Conservation (phyloP, 2,113 vertebrate genomes). For the Mus pahari region DNA sequence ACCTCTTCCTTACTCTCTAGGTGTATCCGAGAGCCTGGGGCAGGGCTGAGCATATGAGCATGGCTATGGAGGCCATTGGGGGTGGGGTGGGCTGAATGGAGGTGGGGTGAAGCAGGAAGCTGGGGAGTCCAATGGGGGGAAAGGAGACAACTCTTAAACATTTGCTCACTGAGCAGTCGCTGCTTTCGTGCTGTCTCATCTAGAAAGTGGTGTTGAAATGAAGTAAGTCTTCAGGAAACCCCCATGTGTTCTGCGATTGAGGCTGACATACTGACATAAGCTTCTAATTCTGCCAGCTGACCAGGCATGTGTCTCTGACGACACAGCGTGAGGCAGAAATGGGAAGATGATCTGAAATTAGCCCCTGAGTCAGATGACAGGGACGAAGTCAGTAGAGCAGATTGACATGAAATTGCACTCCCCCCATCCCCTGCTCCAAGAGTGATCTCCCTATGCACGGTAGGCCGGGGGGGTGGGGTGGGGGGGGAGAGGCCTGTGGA, state of each 20-base stretch:
- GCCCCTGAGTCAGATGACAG: constrained; percentile 72
- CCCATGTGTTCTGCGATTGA: constrained; percentile 48
- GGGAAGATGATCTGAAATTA: constrained; percentile 80
- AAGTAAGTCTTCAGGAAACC: constrained; percentile 69
- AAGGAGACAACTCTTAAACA: background rate
- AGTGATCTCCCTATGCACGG: background rate
- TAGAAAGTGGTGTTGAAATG: background rate
- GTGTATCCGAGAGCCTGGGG: background rate
- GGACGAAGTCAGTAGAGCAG: constrained; percentile 66
- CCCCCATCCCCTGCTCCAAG: background rate
- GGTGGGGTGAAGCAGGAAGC: background rate
- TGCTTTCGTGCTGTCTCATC: background rate
- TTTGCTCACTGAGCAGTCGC: rapidly evolving
- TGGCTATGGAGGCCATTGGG: background rate
- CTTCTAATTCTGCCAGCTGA: constrained; percentile 63
- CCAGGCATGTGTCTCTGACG: constrained; percentile 60
- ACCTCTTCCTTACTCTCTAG: background rate
- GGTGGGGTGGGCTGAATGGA: background rate
- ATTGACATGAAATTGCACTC: background rate
- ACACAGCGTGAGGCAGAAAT: constrained; percentile 71
- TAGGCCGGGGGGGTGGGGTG: background rate
- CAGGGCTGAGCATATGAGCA: background rate
- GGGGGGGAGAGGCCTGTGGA: background rate
- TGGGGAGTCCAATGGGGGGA: rapidly evolving
- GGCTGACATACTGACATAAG: background rate